Evolutionary conservation across 2,888 invertebrate species (phyloP).

Genomic region (Glyphotaelius pellucidus): DNA sequence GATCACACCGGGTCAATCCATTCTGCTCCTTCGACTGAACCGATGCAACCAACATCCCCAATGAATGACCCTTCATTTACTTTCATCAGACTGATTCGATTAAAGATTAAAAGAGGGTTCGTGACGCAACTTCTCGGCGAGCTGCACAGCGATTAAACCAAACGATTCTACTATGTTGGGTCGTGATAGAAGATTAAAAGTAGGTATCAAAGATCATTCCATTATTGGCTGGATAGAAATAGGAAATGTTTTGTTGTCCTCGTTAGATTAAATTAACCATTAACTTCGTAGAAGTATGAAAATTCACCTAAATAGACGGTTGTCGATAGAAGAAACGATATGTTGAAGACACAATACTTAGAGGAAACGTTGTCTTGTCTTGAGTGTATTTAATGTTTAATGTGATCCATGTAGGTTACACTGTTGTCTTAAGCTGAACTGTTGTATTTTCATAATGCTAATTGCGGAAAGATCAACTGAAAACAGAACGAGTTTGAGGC

Average conservation of each 20-base stretch:
- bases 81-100: constrained; percentile 2
- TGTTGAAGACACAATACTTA: not conserved
- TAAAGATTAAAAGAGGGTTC: not conserved
- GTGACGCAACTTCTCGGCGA: not conserved
- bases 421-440: not conserved
- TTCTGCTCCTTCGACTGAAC: constrained; percentile 8
- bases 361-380: not conserved
- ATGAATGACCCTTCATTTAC: not conserved
- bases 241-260: not conserved
- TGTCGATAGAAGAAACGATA: not conserved
- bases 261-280: not conserved
- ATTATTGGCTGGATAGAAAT: not conserved
- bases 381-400: not conserved
- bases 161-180: not conserved
- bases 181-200: not conserved
- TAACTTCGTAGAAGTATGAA: not conserved
- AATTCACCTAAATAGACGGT: not conserved
- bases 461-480: not conserved
- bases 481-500: not conserved
- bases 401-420: too few species aligned
- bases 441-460: not conserved
- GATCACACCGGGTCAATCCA: not conserved
- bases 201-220: not conserved
- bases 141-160: not conserved
- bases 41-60: constrained; percentile 2